Conservation (phyloP, 1,140 invertebrate genomes). For the Diorhabda elongata region DNA sequence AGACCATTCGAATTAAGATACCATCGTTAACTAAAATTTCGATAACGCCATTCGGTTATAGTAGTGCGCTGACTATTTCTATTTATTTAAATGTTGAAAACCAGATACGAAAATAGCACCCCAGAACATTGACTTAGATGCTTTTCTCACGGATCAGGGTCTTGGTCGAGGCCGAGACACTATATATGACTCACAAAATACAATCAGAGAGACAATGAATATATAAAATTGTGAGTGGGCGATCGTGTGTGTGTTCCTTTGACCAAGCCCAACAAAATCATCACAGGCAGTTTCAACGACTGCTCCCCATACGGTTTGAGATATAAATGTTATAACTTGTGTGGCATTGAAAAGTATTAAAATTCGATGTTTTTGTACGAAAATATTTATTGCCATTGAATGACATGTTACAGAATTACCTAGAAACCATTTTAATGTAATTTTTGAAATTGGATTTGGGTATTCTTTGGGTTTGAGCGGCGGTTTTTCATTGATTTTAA, state of each 20-base stretch:
- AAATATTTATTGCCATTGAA: too few species aligned
- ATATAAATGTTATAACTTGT: neutral
- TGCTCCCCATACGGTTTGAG: neutral
- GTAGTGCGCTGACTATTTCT: too few species aligned
- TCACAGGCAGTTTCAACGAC: neutral
- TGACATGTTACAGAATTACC: too few species aligned
- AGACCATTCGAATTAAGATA: too few species aligned
- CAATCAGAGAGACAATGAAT: slow-evolving; percentile 2
- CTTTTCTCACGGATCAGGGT: slow-evolving; percentile 1
- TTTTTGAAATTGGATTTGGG: too few species aligned
- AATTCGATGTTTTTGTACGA: neutral
- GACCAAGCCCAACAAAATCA: slow-evolving; percentile 1
- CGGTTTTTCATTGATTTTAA: too few species aligned
- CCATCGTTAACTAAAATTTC: too few species aligned
- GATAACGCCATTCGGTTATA: too few species aligned
- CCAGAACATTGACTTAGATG: neutral
- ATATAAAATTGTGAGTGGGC: slow-evolving; percentile 2
- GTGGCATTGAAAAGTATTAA: neutral
- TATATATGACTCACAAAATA: slow-evolving; percentile 3
- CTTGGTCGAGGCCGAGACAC: neutral
- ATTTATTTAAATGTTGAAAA: neutral
- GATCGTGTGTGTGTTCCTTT: slow-evolving; percentile 1
- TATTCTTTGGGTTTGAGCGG: too few species aligned
- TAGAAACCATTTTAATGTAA: too few species aligned
- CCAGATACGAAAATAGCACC: neutral